Conservation (phyloP, 2,888 invertebrate genomes). For the Oasisia sp. region DNA sequence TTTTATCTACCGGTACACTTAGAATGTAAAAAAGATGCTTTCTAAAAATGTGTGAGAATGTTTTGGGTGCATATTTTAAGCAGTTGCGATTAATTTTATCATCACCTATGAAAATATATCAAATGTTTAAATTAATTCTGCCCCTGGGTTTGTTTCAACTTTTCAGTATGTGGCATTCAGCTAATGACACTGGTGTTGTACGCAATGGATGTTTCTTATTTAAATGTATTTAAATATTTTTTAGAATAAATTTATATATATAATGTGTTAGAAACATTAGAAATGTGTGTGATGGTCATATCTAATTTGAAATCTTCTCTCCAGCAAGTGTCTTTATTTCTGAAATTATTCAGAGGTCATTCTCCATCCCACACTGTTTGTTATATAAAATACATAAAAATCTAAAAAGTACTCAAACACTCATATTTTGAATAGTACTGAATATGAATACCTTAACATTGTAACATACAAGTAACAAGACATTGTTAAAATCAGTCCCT, state of each 20-base stretch:
- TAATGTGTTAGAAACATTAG: background rate
- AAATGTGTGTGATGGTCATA: background rate
- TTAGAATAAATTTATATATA: background rate
- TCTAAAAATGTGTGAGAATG: background rate
- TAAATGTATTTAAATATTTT: slow-evolving; percentile 14
- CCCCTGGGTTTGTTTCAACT: background rate
- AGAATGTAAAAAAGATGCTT: too few relatives aligned
- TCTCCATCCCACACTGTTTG: too few relatives aligned
- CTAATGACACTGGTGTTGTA: background rate
- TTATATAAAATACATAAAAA: too few relatives aligned
- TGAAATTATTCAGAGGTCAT: too few relatives aligned
- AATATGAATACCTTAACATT: too few relatives aligned
- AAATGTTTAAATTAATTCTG: background rate
- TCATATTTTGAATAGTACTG: too few relatives aligned
- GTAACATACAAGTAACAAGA: too few relatives aligned
- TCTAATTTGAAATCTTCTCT: background rate
- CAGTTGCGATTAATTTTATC: background rate
- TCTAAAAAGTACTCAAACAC: too few relatives aligned
- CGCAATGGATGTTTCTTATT: background rate
- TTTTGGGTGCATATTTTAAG: background rate
- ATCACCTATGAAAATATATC: background rate
- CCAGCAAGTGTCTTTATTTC: too few relatives aligned
- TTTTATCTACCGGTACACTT: too few relatives aligned
- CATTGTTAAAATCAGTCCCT: too few relatives aligned
- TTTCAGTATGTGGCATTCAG: background rate